Base-by-base conservation (phyloP, 2,888 invertebrate genomes). In the Deroplatys truncata region DNA sequence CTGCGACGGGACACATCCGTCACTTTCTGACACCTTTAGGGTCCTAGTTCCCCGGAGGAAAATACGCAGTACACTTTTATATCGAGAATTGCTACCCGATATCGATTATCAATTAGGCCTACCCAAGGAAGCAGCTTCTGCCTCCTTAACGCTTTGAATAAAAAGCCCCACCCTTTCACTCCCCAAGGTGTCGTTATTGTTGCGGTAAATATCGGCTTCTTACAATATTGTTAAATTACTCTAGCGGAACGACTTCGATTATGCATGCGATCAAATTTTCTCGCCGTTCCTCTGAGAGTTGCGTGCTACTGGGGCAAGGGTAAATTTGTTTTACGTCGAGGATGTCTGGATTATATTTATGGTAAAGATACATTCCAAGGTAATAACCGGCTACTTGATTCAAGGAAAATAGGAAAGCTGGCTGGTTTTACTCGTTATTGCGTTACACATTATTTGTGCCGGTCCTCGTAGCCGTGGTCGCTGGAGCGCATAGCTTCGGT, bases 41-140 rank as follows among this genome's bases (percentile, higher is more conserved):
- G 31, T 29, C 16, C 20, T 20, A 20, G 56, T 16, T 72, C 56
- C 56, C 56, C 56, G 56, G 56, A 72, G 56, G 56, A 72, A 72
- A 72, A 72, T 72, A 72, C 56, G 25, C 25, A 72, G 20, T 72
- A 72, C 56, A 72, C 86, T 86, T 86, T 72, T 82, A 86, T 86
- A 82, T 72, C 29, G 82, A 82, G 31, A 31, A 86, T 86, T 86
- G 43, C 82, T 82, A 82, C 72, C 28, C 82, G 82, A 43, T 86
- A 86, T 86, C 86, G 86, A 86, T 86, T 86, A 86, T 86, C 82
- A 86, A 86, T 86, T 86, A 86, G 29, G 86, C 31, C 72, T 86
- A 9, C 86, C 82, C 16, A 72, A 86, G 49, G 31, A 86, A 43
- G 43, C 43, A 43, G 13, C 72, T 29, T 72, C 56, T 72, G 56